phyloP scores from a whole-genome alignment of 2,888 invertebrate species.

The Melieria omissa region DNA sequence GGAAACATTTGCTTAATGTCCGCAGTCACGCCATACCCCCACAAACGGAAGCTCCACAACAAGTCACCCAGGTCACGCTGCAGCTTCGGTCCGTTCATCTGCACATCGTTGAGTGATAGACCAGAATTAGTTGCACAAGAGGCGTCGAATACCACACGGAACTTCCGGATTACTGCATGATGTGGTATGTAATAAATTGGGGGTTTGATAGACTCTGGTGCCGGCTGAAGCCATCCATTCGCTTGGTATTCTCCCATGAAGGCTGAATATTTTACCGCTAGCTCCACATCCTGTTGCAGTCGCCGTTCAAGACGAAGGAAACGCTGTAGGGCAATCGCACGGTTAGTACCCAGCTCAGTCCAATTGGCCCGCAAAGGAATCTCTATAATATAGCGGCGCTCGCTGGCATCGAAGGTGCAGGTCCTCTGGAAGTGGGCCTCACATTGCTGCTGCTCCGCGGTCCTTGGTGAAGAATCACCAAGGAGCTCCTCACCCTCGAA shows the following conservation, averaged over 20 bases:
- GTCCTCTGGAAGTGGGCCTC: no score
- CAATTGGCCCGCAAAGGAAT: neutral
- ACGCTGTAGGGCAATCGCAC: neutral
- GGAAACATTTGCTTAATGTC: no score
- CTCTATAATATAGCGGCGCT: neutral
- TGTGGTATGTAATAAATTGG: neutral
- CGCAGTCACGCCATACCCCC: no score
- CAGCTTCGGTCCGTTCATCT: constrained; percentile 24
- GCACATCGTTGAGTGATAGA: constrained; percentile 21
- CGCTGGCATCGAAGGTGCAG: no score
- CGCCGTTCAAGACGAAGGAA: constrained; percentile 5
- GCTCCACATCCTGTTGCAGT: constrained; percentile 1
- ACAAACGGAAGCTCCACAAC: no score
- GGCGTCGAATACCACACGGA: constrained; percentile 25
- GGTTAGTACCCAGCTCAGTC: no score
- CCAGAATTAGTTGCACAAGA: constrained; percentile 27
- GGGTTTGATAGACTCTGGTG: neutral
- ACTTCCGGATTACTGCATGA: constrained; percentile 26
- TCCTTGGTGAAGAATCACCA: no score
- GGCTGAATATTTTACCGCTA: neutral
- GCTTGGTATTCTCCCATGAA: neutral
- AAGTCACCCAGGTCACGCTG: constrained; percentile 15
- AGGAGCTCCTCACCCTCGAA: no score
- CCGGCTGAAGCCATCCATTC: constrained; percentile 10
- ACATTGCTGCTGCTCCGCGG: no score